A percentile compares a stretch with the other conserved stretches of the same genome.
phyloP scores from a whole-genome alignment of 2,113 vertebrate genomes.

The Melanostigma gelatinosum region DNA sequence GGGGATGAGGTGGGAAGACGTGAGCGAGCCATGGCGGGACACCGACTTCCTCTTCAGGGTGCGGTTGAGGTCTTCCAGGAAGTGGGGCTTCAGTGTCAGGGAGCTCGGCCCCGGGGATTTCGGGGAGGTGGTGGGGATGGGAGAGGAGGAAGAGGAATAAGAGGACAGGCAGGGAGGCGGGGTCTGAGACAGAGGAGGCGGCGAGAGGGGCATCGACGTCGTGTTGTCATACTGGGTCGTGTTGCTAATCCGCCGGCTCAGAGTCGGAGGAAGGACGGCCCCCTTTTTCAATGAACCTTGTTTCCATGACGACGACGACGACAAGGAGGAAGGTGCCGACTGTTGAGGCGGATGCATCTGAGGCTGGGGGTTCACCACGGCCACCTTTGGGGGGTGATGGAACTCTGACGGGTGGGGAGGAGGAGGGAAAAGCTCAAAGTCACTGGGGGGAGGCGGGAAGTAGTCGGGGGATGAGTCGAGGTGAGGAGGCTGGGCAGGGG shows the following conservation, averaged over 20 bases:
- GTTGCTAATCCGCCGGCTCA: conserved; percentile 90
- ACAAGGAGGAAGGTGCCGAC: background rate
- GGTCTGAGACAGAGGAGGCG: conserved; percentile 80
- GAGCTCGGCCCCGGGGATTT: conserved; percentile 80
- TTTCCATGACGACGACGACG: conserved; percentile 81
- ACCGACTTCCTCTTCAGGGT: conserved; percentile 98
- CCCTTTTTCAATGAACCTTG: conserved; percentile 89
- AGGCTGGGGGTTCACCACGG: conserved; percentile 95
- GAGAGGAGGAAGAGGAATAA: conserved; percentile 65
- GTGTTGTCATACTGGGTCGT: conserved; percentile 70
- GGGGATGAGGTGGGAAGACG: conserved; percentile 83
- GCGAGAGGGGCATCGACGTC: conserved; percentile 68
- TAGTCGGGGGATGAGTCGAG: conserved; percentile 80
- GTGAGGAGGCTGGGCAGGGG: conserved; percentile 78
- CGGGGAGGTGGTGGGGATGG: conserved; percentile 90
- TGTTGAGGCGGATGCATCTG: conserved; percentile 77
- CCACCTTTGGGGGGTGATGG: conserved; percentile 89
- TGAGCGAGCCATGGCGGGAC: conserved; percentile 92
- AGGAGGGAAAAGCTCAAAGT: conserved; percentile 92
- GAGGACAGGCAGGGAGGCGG: conserved; percentile 73
- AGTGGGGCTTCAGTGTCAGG: conserved; percentile 91
- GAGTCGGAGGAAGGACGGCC: conserved; percentile 80
- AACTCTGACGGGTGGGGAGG: conserved; percentile 86
- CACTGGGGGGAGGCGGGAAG: conserved; percentile 86
- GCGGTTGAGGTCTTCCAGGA: conserved; percentile 98